These are phyloP conservation scores for Chloroclysta siterata DNA, from an alignment of 2,888 invertebrate species.

Conservation along the genomic window DNA sequence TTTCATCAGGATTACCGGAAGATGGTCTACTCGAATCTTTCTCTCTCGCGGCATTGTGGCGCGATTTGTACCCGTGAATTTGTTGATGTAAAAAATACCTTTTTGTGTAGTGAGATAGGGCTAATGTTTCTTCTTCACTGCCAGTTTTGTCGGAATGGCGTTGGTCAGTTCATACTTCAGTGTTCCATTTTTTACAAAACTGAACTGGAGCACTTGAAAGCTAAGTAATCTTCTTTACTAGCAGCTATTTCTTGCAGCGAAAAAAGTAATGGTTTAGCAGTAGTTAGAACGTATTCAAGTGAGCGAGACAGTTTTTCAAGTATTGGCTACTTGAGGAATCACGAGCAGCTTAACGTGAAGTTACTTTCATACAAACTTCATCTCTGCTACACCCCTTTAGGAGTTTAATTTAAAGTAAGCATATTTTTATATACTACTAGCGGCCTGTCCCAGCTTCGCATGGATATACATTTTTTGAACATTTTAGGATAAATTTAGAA, in stretches of 20 bases:
- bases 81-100: neutral
- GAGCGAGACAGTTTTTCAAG: neutral
- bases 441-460: too few relatives aligned
- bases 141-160: too few relatives aligned
- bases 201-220: too few relatives aligned
- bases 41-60: neutral
- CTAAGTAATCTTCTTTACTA: too few relatives aligned
- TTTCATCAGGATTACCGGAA: constrained; percentile 11
- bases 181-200: too few relatives aligned
- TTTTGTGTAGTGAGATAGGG: neutral
- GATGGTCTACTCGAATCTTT: neutral
- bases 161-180: too few relatives aligned
- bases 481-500: too few relatives aligned
- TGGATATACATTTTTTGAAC: too few relatives aligned
- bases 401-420: too few relatives aligned
- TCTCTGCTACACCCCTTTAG: too few relatives aligned
- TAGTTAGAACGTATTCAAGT: too few relatives aligned
- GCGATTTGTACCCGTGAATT: neutral
- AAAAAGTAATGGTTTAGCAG: neutral
- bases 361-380: neutral
- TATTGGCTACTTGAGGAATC: neutral
- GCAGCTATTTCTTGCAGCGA: neutral
- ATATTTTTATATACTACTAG: too few relatives aligned
- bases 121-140: neutral
- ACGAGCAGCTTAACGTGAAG: neutral